Conservation (phyloP, 2,888 invertebrate genomes). For the Spisula solida region DNA sequence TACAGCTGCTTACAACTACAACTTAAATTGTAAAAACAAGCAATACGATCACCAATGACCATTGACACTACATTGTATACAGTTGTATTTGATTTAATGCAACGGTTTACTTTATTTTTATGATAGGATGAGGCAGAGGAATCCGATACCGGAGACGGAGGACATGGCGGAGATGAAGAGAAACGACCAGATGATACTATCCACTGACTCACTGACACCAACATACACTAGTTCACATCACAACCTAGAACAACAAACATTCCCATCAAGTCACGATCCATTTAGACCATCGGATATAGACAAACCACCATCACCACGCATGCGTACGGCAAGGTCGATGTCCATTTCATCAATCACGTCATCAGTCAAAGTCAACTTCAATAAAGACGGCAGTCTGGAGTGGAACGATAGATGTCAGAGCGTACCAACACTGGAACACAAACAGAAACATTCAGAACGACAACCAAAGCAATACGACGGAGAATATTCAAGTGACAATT, state of each 20-base stretch:
- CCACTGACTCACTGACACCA: constrained; percentile 64
- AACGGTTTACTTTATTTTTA: background rate
- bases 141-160: constrained; percentile 22
- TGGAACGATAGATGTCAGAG: constrained; percentile 39
- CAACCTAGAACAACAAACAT: constrained; percentile 56
- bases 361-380: constrained; percentile 62
- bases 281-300: constrained; percentile 62
- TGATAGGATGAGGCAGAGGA: constrained; percentile 55
- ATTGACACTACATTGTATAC: too few relatives aligned
- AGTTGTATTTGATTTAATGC: background rate
- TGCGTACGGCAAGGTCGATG: constrained; percentile 41
- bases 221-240: constrained; percentile 62
- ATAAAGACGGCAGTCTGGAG: constrained; percentile 51
- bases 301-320: constrained; percentile 60
- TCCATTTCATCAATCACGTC: constrained; percentile 67
- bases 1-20: too few relatives aligned
- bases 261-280: constrained; percentile 67
- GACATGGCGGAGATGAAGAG: constrained; percentile 40
- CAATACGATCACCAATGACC: too few relatives aligned
- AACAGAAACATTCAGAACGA: background rate
- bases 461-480: background rate
- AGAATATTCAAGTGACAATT: background rate
- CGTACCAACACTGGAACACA: constrained; percentile 18
- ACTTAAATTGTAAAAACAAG: too few relatives aligned
- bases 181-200: constrained; percentile 41